Conservation (phyloP, 2,888 invertebrate species). For the Actias luna region DNA sequence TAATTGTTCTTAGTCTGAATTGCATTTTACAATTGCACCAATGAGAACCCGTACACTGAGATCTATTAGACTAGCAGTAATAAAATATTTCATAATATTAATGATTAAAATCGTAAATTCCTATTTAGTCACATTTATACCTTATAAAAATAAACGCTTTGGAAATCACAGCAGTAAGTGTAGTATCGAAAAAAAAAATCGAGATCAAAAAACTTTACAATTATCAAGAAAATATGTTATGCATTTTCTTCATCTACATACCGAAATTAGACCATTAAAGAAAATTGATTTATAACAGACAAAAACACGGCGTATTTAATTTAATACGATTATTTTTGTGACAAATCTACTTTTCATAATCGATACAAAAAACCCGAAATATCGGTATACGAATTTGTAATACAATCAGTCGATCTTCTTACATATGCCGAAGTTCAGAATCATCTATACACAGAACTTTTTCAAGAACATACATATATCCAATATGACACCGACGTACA, state of each 20-base stretch:
- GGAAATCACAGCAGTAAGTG: constrained; percentile 30
- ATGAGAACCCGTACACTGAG: no score
- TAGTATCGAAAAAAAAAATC: constrained; percentile 21
- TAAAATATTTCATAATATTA: no score
- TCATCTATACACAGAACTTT: neutral
- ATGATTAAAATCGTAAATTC: no score
- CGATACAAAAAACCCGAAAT: neutral
- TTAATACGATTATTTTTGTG: no score
- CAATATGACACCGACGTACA: constrained; percentile 39
- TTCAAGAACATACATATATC: constrained; percentile 19
- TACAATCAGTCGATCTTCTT: neutral
- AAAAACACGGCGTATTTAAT: neutral
- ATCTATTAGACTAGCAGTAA: no score
- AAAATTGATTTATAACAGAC: no score
- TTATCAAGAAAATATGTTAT: neutral
- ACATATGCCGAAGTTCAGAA: neutral
- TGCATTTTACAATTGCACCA: no score
- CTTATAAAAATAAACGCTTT: constrained; percentile 22
- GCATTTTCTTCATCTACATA: neutral
- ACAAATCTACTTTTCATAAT: neutral
- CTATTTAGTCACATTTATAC: constrained; percentile 23
- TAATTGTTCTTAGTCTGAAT: no score
- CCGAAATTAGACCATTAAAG: no score
- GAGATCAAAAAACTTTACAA: neutral
- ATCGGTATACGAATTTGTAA: neutral